Conservation (phyloP, 2,888 invertebrate species). For the Coremacera marginata region DNA sequence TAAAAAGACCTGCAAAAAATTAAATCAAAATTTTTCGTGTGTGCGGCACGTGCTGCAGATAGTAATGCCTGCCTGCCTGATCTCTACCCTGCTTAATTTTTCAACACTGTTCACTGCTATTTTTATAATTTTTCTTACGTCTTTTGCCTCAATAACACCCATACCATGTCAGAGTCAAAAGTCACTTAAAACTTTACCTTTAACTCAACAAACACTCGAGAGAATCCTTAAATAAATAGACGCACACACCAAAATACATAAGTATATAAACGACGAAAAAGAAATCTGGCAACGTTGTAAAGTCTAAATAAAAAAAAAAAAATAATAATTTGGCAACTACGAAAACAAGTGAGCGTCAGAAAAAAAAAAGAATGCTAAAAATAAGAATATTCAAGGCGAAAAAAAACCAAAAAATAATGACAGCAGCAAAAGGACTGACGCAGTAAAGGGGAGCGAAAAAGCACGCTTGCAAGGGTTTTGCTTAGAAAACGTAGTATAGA, state of each 20-base stretch:
- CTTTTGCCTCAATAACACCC: too few species aligned
- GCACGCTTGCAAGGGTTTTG: too few species aligned
- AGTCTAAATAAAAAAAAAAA: neutral
- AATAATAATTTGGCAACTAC: neutral
- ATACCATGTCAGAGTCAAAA: too few species aligned
- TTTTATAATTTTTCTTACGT: too few species aligned
- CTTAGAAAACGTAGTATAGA: too few species aligned
- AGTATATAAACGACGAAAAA: neutral
- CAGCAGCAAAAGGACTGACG: neutral
- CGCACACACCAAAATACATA: neutral
- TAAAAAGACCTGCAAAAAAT: too few species aligned
- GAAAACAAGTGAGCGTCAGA: neutral
- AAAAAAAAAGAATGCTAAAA: neutral
- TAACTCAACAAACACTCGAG: neutral
- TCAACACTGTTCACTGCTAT: too few species aligned
- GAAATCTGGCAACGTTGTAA: slow-evolving; percentile 11
- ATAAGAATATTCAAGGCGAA: neutral
- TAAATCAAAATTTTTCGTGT: too few species aligned
- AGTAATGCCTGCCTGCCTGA: too few species aligned
- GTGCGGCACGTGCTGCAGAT: too few species aligned
- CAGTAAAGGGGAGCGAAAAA: neutral
- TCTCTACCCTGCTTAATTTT: too few species aligned
- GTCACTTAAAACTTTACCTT: neutral
- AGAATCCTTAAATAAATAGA: neutral
- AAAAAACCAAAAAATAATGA: neutral